Conservation (phyloP, 2,113 vertebrate species). For the Morone chrysops region DNA sequence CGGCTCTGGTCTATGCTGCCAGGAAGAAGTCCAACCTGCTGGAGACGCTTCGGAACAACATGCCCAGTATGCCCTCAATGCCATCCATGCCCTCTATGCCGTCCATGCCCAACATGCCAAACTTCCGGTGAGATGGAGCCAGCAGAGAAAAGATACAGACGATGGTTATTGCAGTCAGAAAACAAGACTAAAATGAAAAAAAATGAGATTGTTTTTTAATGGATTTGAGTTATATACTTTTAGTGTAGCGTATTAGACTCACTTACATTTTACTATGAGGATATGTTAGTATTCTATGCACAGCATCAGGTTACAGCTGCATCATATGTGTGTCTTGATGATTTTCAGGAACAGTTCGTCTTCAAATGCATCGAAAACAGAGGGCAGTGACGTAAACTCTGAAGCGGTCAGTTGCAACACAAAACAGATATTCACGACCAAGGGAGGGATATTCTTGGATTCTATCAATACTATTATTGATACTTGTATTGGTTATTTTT, state of each 20-base stretch:
- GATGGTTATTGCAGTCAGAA: neutral
- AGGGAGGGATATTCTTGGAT: no score
- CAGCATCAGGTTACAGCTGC: neutral
- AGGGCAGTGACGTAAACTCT: slow-evolving; percentile 9
- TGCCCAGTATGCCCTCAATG: slow-evolving; percentile 57
- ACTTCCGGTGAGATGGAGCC: slow-evolving; percentile 69
- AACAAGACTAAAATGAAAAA: neutral
- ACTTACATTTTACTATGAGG: neutral
- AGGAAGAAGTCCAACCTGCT: slow-evolving; percentile 72
- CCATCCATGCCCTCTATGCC: slow-evolving; percentile 51
- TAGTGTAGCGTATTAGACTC: no score
- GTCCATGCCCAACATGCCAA: slow-evolving; percentile 29
- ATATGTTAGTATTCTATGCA: neutral
- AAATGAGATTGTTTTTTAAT: neutral
- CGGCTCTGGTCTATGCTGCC: slow-evolving; percentile 68
- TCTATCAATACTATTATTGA: neutral
- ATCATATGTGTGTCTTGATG: neutral
- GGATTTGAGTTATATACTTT: neutral
- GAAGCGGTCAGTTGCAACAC: slow-evolving; percentile 43
- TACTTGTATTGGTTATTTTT: neutral
- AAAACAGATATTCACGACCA: neutral
- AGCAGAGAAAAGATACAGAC: neutral
- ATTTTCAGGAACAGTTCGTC: slow-evolving; percentile 57
- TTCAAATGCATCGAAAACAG: slow-evolving; percentile 1
- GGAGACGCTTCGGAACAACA: slow-evolving; percentile 40